These are phyloP conservation scores for Xiphydria camelus DNA, from an alignment of 2,888 invertebrate genomes.

Conservation along the genomic window DNA sequence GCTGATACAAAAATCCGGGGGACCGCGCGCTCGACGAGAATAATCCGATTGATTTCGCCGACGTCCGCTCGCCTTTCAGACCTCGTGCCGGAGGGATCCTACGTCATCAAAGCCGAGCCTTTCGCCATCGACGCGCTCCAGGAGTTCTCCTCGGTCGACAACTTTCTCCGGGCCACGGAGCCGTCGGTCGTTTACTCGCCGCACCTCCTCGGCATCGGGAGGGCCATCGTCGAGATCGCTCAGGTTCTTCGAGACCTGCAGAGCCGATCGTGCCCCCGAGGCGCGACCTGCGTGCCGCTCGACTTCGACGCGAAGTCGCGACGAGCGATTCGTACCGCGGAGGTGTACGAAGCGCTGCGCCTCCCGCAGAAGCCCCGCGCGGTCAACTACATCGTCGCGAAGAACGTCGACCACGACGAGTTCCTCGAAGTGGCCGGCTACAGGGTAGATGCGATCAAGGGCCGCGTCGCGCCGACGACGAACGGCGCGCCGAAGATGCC, in stretches of 20 bases:
- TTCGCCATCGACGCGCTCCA: conserved; percentile 29
- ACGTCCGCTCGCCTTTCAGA: conserved; percentile 43
- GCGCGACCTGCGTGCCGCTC: conserved; percentile 32
- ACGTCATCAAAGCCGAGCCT: conserved; percentile 40
- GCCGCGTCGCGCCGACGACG: conserved; percentile 34
- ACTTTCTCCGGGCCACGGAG: conserved; percentile 30
- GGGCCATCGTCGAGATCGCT: conserved; percentile 41
- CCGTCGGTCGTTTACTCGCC: conserved; percentile 41
- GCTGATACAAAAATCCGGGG: no score
- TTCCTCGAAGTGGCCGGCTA: conserved; percentile 35
- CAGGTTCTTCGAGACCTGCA: conserved; percentile 33
- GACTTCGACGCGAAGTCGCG: conserved; percentile 29
- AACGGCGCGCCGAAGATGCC: conserved; percentile 30
- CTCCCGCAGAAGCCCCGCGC: conserved; percentile 39
- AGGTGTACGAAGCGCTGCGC: conserved; percentile 44
- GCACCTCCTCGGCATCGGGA: conserved; percentile 45
- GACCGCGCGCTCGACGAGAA: no score
- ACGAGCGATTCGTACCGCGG: conserved; percentile 33
- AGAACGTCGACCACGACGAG: conserved; percentile 21
- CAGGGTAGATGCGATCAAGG: conserved; percentile 30
- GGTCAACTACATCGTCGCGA: conserved; percentile 32
- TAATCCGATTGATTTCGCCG: no score
- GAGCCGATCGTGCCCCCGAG: conserved; percentile 30
- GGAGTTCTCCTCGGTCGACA: conserved; percentile 27
- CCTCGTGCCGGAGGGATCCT: conserved; percentile 44